A percentile compares a stretch with the other conserved stretches of the same genome.
These are phyloP conservation scores for Micromys minutus DNA, from an alignment of 2,113 vertebrate species.

Conservation along the genomic window DNA sequence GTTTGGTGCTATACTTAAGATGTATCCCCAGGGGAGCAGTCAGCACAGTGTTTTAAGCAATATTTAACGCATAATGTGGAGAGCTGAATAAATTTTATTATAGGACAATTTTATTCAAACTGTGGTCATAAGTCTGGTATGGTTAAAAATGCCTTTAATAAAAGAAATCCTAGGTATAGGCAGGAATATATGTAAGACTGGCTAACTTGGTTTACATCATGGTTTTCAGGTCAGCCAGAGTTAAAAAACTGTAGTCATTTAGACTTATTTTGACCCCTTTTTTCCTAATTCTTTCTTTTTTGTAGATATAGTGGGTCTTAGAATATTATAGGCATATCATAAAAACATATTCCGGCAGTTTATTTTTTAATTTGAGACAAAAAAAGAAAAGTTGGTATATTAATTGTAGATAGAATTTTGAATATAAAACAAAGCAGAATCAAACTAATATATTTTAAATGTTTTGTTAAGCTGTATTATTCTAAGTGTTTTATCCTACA, in stretches of 20 bases:
- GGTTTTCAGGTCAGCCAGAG: neutral
- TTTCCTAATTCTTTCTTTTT: neutral
- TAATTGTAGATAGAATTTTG: neutral
- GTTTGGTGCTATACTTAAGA: too few relatives aligned
- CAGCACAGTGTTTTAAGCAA: neutral
- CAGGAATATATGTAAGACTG: neutral
- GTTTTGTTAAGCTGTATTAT: neutral
- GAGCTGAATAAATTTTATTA: neutral
- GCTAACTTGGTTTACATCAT: neutral
- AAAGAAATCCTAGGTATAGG: neutral
- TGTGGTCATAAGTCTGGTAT: neutral
- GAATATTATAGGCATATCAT: neutral
- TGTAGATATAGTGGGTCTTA: neutral
- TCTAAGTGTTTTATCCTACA: neutral
- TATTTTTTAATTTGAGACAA: neutral
- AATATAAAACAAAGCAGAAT: neutral
- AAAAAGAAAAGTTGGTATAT: neutral
- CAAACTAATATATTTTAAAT: neutral
- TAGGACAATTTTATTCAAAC: neutral
- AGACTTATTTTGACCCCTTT: neutral
- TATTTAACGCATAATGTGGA: neutral
- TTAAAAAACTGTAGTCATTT: neutral
- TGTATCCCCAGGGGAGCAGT: too few relatives aligned
- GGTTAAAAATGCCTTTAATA: neutral
- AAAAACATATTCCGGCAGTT: neutral